A percentile compares a stretch with the other conserved stretches of the same genome.
Conservation (phyloP, 2,113 vertebrate species). For the Oophaga pumilio region DNA sequence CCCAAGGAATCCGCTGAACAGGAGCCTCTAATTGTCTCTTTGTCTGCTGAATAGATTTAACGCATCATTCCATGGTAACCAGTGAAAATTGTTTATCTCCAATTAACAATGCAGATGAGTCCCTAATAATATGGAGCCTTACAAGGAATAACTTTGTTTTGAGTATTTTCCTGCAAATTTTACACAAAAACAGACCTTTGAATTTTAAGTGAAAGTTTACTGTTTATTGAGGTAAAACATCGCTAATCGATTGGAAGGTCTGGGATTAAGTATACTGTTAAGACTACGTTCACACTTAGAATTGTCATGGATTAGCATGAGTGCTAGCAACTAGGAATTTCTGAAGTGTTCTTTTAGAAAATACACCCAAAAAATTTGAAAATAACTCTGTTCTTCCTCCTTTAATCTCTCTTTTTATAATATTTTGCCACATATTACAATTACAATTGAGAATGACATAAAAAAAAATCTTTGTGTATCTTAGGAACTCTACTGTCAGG, state of each 20-base stretch:
- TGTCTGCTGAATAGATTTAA: conserved; percentile 51
- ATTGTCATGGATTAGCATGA: not conserved
- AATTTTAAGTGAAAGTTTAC: not conserved
- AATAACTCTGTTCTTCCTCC: too few relatives aligned
- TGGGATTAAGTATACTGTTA: not conserved
- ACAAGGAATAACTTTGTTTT: conserved; percentile 25
- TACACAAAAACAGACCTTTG: not conserved
- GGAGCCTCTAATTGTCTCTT: conserved; percentile 44
- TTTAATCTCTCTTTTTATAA: too few relatives aligned
- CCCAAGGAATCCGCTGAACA: conserved; percentile 37
- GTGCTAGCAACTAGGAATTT: not conserved
- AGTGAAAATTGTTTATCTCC: conserved; percentile 52
- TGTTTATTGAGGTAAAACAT: not conserved
- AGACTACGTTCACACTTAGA: not conserved
- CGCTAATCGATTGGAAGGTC: not conserved
- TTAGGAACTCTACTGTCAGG: too few relatives aligned
- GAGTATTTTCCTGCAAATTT: conserved; percentile 13
- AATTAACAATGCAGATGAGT: conserved; percentile 58
- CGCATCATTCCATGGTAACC: conserved; percentile 48
- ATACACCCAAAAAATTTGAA: too few relatives aligned
- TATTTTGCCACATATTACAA: too few relatives aligned
- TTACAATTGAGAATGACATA: too few relatives aligned
- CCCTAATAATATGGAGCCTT: conserved; percentile 36
- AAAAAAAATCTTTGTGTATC: too few relatives aligned
- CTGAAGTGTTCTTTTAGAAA: too few relatives aligned